Evolutionary conservation across 2,113 vertebrate species (phyloP).

Genomic region (Callipepla californica): DNA sequence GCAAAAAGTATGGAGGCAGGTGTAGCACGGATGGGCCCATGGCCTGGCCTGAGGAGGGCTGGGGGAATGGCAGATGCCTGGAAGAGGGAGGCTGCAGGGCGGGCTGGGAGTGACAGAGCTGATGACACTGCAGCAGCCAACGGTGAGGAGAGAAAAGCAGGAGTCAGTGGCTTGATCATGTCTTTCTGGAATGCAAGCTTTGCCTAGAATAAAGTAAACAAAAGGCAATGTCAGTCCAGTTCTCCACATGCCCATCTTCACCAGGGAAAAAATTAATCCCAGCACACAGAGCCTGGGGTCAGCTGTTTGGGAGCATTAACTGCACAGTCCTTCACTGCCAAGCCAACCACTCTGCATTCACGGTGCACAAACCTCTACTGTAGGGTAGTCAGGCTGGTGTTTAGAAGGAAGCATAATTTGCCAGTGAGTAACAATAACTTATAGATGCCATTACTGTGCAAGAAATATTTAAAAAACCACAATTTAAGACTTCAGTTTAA

Average conservation of each 20-base stretch:
- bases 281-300: neutral
- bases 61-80: slow-evolving; percentile 83
- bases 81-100: slow-evolving; percentile 86
- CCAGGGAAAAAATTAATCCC: neutral
- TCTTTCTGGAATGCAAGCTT: slow-evolving; percentile 92
- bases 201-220: slow-evolving; percentile 76
- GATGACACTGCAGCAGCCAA: slow-evolving; percentile 81
- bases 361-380: neutral
- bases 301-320: neutral
- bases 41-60: slow-evolving; percentile 89
- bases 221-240: neutral
- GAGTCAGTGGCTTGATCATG: slow-evolving; percentile 88
- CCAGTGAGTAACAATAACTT: neutral
- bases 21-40: slow-evolving; percentile 89
- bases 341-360: neutral
- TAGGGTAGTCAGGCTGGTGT: neutral
- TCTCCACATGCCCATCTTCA: fast-evolving
- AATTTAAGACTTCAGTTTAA: neutral
- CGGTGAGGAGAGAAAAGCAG: slow-evolving; percentile 88
- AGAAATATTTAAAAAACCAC: neutral
- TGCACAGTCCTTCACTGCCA: neutral
- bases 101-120: slow-evolving; percentile 87
- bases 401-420: neutral
- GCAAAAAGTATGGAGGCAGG: slow-evolving; percentile 91
- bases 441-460: neutral